Base-by-base conservation (phyloP, 2,113 vertebrate species). In the Struthidea cinerea region DNA sequence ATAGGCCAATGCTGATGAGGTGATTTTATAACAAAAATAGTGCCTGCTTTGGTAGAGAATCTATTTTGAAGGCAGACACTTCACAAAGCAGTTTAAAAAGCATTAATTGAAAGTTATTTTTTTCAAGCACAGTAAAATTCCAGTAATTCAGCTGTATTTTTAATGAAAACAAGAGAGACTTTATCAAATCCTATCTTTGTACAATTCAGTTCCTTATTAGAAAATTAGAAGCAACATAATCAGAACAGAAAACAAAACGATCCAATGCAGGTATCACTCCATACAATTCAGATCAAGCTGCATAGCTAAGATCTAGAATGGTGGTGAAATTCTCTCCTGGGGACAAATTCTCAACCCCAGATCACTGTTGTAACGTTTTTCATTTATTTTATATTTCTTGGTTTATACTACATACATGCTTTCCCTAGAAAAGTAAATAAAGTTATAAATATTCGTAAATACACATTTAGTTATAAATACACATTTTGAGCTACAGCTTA, bases 191-290 rank as follows among this genome's bases (percentile, higher is more conserved):
- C 10, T 57, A 37, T 30, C 3, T 46, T 56, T 56, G 32, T 21
- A 79, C 41, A 75, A 32, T 60, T 67, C 30, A 44, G 22, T n/a
- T 68, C 32, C 52, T 52, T 70, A 71, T n/a, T 37, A 70, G 37
- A 87, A 78, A 82, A 84, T 26, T 12, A 35, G 24, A 28, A 90
- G n/a, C 32, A 75, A 30, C 28, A 9, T 27, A n/a, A 73, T 19
- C 6, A 23, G 53, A 90, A 60, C 19, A 57, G 26, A 67, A 73
- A 89, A 65, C 18, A 76, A 68, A 94, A 55, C 21, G 7, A 80
- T 74, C 47, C n/a, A 67, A 23, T 37, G 46, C 13, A 37, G 1
- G 28, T 52, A 71, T 64, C 0, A 0, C 28, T 57, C 39, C 2
- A 2, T 21, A 24, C 15, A 69, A 30, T 52, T 50, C 41, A 16